Percentiles rank a stretch among this genome's conserved stretches.
These are phyloP conservation scores for Cyanoramphus novaezelandiae DNA, from an alignment of 2,113 vertebrate species.

Conservation along the genomic window DNA sequence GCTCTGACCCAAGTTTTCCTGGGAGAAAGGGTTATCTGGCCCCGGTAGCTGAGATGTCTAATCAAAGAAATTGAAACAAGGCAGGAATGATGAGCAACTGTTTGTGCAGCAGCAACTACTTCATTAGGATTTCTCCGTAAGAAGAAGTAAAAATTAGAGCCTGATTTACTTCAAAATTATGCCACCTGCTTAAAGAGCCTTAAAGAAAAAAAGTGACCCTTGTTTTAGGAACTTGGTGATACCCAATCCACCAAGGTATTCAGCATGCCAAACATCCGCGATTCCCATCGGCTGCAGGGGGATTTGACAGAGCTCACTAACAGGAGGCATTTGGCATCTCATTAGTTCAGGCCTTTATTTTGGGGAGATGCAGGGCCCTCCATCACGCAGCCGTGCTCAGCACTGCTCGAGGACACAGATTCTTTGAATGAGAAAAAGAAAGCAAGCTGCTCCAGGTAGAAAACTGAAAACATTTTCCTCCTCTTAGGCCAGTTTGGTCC, in stretches of 20 bases:
- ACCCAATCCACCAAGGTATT: neutral
- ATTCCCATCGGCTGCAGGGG: neutral
- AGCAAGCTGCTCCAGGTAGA: neutral
- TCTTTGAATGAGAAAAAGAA: neutral
- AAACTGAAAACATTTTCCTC: neutral
- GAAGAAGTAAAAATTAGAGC: constrained; percentile 11
- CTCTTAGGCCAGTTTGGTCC: neutral
- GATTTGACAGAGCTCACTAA: neutral
- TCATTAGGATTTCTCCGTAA: neutral
- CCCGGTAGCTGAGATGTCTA: neutral
- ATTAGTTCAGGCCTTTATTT: constrained; percentile 40
- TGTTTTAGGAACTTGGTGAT: neutral
- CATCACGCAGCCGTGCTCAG: neutral
- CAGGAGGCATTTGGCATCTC: neutral
- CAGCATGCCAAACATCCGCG: neutral
- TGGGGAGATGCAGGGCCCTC: neutral
- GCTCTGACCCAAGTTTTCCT: constrained; percentile 2
- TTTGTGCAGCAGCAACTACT: neutral
- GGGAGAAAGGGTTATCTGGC: neutral
- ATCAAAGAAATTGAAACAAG: neutral
- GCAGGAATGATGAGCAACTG: neutral
- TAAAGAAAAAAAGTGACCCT: neutral
- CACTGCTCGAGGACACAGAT: neutral
- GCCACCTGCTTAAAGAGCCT: neutral
- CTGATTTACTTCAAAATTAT: neutral